A percentile compares a stretch with the other conserved stretches of the same genome.
phyloP scores from a whole-genome alignment of 2,113 vertebrate genomes.

The Heloderma charlesbogerti region DNA sequence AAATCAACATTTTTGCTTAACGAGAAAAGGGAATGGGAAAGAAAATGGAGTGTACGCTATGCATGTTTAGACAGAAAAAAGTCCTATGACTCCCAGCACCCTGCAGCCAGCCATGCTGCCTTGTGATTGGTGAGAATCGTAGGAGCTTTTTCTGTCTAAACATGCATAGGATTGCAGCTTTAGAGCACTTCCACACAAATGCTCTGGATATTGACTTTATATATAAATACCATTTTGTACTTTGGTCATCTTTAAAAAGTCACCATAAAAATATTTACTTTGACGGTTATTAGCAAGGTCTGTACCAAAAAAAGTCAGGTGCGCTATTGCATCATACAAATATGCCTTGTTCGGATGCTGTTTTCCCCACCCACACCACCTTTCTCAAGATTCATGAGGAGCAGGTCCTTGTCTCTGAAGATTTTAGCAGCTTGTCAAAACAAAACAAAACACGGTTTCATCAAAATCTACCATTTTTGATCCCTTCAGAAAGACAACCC shows the following conservation, averaged over 20 bases:
- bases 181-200: neutral
- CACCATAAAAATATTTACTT: neutral
- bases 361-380: neutral
- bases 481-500: neutral
- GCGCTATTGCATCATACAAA: neutral
- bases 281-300: neutral
- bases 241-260: conserved; percentile 21
- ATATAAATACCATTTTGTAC: neutral
- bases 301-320: no score
- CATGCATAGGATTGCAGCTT: neutral
- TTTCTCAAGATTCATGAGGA: neutral
- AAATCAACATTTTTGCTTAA: neutral
- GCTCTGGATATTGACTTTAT: neutral
- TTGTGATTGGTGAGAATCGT: no score
- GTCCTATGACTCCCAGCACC: no score
- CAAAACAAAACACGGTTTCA: neutral
- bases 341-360: conserved; percentile 3
- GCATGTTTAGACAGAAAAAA: neutral
- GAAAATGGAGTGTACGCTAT: neutral
- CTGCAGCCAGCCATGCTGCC: no score
- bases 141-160: no score
- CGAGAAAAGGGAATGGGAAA: neutral
- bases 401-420: no score
- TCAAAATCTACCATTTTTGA: neutral
- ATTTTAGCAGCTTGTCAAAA: neutral